Evolutionary conservation across 1,140 invertebrate species (phyloP).

Genomic region (Maconellicoccus hirsutus): DNA sequence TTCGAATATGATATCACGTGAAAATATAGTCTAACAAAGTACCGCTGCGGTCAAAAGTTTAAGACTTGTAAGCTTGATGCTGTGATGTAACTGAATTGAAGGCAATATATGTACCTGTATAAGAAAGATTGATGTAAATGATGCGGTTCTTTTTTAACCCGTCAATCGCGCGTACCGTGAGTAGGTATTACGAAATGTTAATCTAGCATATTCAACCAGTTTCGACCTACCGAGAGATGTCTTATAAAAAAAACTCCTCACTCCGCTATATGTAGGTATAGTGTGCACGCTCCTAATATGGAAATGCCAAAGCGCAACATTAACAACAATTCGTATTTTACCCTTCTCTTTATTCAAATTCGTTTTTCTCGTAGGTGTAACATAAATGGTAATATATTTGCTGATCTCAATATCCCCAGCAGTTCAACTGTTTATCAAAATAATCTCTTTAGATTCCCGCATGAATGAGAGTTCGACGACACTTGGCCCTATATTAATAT

Average conservation of each 20-base stretch:
- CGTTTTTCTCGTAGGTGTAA: not conserved
- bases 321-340: not conserved
- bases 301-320: constrained; percentile 7
- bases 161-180: not conserved
- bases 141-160: not conserved
- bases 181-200: not conserved
- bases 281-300: not conserved
- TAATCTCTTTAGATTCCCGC: not conserved
- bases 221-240: not conserved
- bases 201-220: not conserved
- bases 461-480: not conserved
- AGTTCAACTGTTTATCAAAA: not conserved
- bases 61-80: not conserved
- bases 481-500: no score
- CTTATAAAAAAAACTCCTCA: not conserved
- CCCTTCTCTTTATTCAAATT: constrained; percentile 7
- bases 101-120: no score
- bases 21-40: not conserved
- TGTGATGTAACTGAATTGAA: not conserved
- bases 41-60: not conserved
- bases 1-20: no score
- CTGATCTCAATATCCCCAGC: not conserved
- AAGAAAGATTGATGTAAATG: not conserved
- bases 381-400: not conserved
- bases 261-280: not conserved